Conservation (phyloP, 2,113 vertebrate species). For the Bos javanicus region DNA sequence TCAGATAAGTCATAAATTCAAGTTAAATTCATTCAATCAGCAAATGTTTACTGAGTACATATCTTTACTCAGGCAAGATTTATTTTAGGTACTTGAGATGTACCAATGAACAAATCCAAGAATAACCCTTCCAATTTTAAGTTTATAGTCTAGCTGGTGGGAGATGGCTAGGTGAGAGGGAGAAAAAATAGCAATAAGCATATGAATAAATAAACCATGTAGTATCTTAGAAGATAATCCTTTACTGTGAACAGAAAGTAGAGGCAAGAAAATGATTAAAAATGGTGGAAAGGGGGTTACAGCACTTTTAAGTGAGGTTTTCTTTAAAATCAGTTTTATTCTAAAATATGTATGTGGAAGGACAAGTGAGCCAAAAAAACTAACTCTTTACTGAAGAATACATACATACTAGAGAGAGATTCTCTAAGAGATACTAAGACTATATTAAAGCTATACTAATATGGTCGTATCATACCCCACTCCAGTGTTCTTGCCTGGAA, state of each 20-base stretch:
- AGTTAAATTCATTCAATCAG: not conserved
- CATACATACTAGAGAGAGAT: not conserved
- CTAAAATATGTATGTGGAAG: not conserved
- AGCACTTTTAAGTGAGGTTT: not conserved
- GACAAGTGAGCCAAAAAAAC: not conserved
- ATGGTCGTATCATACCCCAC: not conserved
- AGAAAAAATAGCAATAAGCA: not conserved
- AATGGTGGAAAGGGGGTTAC: not conserved
- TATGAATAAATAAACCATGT: not conserved
- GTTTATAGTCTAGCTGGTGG: not conserved
- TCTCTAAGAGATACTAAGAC: not conserved
- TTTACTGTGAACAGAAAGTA: not conserved
- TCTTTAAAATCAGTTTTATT: not conserved
- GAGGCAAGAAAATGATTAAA: not conserved
- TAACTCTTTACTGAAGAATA: not conserved
- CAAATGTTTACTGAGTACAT: not conserved
- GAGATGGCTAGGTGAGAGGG: not conserved
- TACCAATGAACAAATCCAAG: not conserved
- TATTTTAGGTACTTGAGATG: not conserved
- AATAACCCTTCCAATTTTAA: not conserved
- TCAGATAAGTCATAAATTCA: not conserved
- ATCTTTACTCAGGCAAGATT: not conserved
- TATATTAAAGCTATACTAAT: not conserved
- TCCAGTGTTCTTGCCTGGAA: no score
- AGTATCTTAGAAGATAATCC: not conserved